Percentiles rank a stretch among this genome's conserved stretches.
These are phyloP conservation scores for Trachythela sp. DNA, from an alignment of 64 coral and sea anemone species.

Conservation along the genomic window DNA sequence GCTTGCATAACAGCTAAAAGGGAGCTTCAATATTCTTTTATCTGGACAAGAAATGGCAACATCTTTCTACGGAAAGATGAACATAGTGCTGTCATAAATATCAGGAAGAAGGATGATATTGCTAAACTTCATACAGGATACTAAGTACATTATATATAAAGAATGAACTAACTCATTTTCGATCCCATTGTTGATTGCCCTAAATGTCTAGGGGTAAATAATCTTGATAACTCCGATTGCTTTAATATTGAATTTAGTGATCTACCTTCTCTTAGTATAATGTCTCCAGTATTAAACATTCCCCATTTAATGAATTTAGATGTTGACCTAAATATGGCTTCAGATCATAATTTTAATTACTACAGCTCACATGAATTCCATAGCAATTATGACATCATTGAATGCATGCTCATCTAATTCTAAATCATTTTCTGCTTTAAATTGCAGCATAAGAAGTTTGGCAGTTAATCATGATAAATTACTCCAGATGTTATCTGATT, in stretches of 20 bases:
- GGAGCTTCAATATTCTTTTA: slow-evolving; percentile 3
- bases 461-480: neutral
- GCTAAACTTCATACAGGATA: slow-evolving; percentile 16
- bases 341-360: too few species aligned
- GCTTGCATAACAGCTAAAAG: neutral
- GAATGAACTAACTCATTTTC: neutral
- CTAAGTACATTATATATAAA: neutral
- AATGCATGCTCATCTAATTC: neutral
- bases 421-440: neutral
- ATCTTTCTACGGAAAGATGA: slow-evolving; percentile 1
- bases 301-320: too few species aligned
- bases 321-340: too few species aligned
- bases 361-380: neutral
- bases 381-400: slow-evolving; percentile 21
- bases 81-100: neutral
- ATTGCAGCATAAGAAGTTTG: slow-evolving; percentile 18
- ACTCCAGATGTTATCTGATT: neutral
- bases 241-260: too few species aligned
- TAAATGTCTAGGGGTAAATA: neutral
- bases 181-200: neutral
- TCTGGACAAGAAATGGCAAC: slow-evolving; percentile 1
- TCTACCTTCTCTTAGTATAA: too few species aligned
- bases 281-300: too few species aligned
- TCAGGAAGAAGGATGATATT: neutral
- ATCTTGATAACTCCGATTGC: too few species aligned